Conservation (phyloP, 2,113 vertebrate species). For the Zootoca vivipara region DNA sequence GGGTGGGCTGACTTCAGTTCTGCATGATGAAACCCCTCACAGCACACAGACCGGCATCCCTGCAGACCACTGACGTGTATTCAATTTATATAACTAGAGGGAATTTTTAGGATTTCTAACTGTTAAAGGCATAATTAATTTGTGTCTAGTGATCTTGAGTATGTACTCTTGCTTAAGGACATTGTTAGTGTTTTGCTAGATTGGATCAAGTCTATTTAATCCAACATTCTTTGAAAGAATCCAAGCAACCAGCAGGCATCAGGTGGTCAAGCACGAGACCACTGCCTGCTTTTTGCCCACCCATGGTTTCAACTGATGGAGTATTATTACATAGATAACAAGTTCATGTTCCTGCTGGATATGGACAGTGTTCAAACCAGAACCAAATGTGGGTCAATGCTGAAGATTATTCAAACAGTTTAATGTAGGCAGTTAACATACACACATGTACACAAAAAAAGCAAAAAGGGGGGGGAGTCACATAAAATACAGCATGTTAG, state of each 20-base stretch:
- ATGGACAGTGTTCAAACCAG: constrained; percentile 34
- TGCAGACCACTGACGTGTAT: not conserved
- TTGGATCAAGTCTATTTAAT: not conserved
- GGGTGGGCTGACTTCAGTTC: not conserved
- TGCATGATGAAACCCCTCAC: not conserved
- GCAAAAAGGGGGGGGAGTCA: constrained; percentile 31
- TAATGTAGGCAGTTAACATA: constrained; percentile 8
- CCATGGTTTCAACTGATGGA: constrained; percentile 8
- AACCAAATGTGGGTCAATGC: constrained; percentile 29
- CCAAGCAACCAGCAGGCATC: not conserved
- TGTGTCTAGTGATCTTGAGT: not conserved
- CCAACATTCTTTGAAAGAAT: not conserved
- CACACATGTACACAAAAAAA: constrained; percentile 11
- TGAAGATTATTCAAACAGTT: constrained; percentile 1
- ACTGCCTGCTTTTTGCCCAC: not conserved
- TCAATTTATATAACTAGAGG: not conserved
- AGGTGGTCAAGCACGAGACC: not conserved
- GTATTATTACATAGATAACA: constrained; percentile 39
- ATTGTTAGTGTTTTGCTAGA: not conserved
- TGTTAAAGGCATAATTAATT: not conserved
- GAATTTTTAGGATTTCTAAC: not conserved
- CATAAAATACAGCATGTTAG: not conserved
- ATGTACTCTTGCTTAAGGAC: not conserved
- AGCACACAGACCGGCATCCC: not conserved
- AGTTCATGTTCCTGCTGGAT: constrained; percentile 14